Conservation (phyloP, 2,113 vertebrate species). For the Leptodactylus fuscus region DNA sequence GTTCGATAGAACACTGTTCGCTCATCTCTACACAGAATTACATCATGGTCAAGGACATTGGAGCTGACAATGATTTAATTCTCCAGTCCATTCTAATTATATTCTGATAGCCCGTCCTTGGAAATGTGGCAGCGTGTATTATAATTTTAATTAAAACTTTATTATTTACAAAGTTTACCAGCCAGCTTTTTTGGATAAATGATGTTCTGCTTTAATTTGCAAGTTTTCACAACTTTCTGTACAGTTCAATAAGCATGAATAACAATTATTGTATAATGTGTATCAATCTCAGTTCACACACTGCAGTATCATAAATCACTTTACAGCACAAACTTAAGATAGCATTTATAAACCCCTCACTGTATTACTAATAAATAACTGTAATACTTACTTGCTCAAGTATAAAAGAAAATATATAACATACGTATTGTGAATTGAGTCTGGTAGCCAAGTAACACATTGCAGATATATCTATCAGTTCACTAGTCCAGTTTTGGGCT, state of each 20-base stretch:
- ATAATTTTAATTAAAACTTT: conserved; percentile 42
- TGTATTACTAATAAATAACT: not conserved
- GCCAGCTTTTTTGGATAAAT: conserved; percentile 30
- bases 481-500: too few species aligned
- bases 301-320: conserved; percentile 31
- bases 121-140: not conserved
- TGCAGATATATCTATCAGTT: too few species aligned
- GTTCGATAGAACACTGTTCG: too few species aligned
- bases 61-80: conserved; percentile 35
- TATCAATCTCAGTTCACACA: conserved; percentile 38
- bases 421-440: too few species aligned
- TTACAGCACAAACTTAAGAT: not conserved
- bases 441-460: too few species aligned
- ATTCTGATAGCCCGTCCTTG: not conserved
- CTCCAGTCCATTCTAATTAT: conserved; percentile 51
- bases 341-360: not conserved
- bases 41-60: conserved; percentile 34
- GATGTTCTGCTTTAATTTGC: not conserved
- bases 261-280: conserved; percentile 28
- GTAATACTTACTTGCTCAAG: too few species aligned
- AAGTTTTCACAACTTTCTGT: conserved; percentile 11
- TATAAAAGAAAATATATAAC: too few species aligned
- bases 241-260: conserved; percentile 48
- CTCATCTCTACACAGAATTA: not conserved
- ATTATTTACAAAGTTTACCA: conserved; percentile 47